Evolutionary conservation across 2,797 vertebrate genomes (phyloP).

Genomic region (Eleutherodactylus coqui): DNA sequence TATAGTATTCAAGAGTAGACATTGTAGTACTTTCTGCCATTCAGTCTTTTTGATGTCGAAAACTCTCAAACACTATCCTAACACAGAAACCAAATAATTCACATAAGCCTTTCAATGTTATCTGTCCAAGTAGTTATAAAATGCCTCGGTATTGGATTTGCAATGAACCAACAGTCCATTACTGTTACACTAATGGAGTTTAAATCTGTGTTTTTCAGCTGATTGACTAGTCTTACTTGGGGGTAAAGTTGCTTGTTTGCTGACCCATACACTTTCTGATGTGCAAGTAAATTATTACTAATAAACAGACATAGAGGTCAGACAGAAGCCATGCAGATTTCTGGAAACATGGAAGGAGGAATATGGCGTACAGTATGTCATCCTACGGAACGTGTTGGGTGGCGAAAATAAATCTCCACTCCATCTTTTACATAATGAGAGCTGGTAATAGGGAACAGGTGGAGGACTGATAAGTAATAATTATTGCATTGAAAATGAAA

Average conservation of each 20-base stretch:
- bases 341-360: not conserved
- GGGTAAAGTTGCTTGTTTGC: not conserved
- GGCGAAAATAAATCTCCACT: constrained; percentile 1
- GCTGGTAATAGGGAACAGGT: constrained; percentile 36
- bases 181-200: constrained; percentile 17
- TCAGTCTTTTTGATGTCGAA: not conserved
- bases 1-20: not conserved
- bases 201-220: constrained; percentile 22
- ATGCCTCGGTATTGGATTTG: constrained; percentile 24
- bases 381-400: not conserved
- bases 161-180: constrained; percentile 44
- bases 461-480: constrained; percentile 48
- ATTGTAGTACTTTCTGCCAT: not conserved
- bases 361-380: constrained; percentile 10
- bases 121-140: constrained; percentile 28
- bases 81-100: constrained; percentile 13
- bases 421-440: not conserved
- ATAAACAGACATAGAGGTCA: not conserved
- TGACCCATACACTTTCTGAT: constrained; percentile 21
- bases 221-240: constrained; percentile 19
- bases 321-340: constrained; percentile 10
- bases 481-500: constrained; percentile 47
- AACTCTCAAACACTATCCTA: not conserved
- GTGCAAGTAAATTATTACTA: constrained; percentile 23
- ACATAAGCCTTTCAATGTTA: not conserved